Evolutionary conservation across 2,888 invertebrate genomes (phyloP), one percentile per base, ranked within the genome.

Genomic region (Pyrocoelia pectoralis): DNA sequence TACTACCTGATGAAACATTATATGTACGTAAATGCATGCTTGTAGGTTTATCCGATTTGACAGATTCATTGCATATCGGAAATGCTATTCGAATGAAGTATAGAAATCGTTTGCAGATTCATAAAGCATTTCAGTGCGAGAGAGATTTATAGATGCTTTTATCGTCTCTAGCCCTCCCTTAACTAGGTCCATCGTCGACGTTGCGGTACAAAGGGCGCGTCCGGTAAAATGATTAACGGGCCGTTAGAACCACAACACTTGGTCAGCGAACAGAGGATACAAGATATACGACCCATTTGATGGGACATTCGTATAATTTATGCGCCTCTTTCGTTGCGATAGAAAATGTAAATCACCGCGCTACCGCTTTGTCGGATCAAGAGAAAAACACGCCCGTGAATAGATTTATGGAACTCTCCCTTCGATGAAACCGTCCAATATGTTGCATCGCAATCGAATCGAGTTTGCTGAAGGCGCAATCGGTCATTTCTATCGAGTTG

Each of bases 241-340:
- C 66, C 70, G 70, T 66, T 72, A 72, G 73, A 71, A 70, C 73
- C 74, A 70, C 74, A 74, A 74, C 76, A 76, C 76, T 74, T 70
- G 75, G 74, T 71, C 74, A 73, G 71, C 59, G 71, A 68, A 68
- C 64, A 70, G 69, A 70, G 68, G 71, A 67, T 71, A 68, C 71
- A 72, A 78, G 76, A 79, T 76, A 77, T 78, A 77, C 73, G 76
- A 72, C 69, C 76, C 75, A 76, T 78, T 77, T 78, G 74, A 77
- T 75, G 74, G 77, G 77, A 79, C 79, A 78, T 79, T 77, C 77
- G 77, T 74, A 74, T 76, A 78, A 80, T 80, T 79, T 79, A 80
- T 79, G 76, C 74, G 72, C 75, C 78, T 76, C 77, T 79, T 76
- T 75, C 75, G 75, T 74, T 72, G 70, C 75, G 76, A 78, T 79